phyloP scores from a whole-genome alignment of 2,888 invertebrate species.

The Tenthredo distinguenda region DNA sequence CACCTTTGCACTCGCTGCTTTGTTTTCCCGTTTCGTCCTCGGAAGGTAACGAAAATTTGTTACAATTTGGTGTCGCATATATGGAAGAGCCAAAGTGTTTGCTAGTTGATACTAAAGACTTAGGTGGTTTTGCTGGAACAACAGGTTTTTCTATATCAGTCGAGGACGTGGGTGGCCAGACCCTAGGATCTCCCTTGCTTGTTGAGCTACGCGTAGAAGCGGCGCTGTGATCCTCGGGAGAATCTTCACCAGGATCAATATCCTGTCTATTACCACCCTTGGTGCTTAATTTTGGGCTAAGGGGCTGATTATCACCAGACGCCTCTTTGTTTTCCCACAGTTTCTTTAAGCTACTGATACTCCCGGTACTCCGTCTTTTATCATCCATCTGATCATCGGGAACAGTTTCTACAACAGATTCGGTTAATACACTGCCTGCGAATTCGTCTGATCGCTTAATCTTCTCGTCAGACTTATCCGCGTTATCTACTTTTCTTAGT shows the following conservation, averaged over 20 bases:
- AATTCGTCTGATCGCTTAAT: constrained; percentile 72
- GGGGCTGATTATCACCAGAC: constrained; percentile 79
- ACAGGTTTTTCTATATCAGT: constrained; percentile 83
- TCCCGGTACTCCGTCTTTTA: constrained; percentile 94
- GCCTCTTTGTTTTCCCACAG: constrained; percentile 93
- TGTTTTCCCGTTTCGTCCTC: constrained; percentile 46
- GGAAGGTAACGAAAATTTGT: constrained; percentile 58
- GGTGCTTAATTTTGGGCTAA: constrained; percentile 83
- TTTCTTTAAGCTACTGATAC: constrained; percentile 95
- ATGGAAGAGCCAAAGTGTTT: constrained; percentile 82
- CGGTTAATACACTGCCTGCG: constrained; percentile 61
- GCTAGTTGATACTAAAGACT: constrained; percentile 76
- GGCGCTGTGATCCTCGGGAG: constrained; percentile 78
- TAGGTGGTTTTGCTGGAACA: constrained; percentile 79
- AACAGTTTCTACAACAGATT: constrained; percentile 69
- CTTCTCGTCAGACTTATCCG: constrained; percentile 68
- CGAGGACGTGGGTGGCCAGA: constrained; percentile 79
- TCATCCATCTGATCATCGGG: constrained; percentile 86
- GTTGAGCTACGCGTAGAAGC: constrained; percentile 77
- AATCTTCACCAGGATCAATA: constrained; percentile 72
- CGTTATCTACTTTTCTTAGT: constrained; percentile 88
- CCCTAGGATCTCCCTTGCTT: constrained; percentile 78
- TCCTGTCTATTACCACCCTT: constrained; percentile 63
- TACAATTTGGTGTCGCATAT: constrained; percentile 87
- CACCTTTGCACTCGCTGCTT: constrained; percentile 62